Conservation (phyloP, 2,888 invertebrate species). For the Ennomos quercinarius region DNA sequence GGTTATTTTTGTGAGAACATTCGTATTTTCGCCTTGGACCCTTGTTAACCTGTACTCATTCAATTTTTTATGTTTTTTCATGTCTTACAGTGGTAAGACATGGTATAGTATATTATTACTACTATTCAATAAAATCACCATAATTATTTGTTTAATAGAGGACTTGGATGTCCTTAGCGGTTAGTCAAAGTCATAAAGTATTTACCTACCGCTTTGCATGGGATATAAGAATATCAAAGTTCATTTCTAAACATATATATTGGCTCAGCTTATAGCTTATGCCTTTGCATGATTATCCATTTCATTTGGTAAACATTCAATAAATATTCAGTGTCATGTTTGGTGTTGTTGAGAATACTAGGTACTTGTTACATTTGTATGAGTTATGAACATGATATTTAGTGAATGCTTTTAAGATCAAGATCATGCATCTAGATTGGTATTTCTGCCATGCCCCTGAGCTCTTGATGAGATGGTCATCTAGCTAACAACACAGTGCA, state of each 20-base stretch:
- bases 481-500: too few species aligned
- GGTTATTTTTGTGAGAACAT: background rate
- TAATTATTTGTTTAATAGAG: slow-evolving; percentile 4
- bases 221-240: slow-evolving; percentile 12
- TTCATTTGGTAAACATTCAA: background rate
- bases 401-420: background rate
- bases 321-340: background rate
- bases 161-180: slow-evolving; percentile 32
- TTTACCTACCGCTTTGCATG: slow-evolving; percentile 31
- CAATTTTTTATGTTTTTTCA: slow-evolving; percentile 32
- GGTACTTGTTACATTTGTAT: slow-evolving; percentile 5
- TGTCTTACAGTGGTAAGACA: slow-evolving; percentile 37
- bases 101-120: slow-evolving; percentile 10
- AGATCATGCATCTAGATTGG: too few species aligned
- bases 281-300: slow-evolving; percentile 25
- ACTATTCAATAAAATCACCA: slow-evolving; percentile 25
- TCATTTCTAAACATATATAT: slow-evolving; percentile 3
- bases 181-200: slow-evolving; percentile 25
- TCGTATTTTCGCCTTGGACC: background rate
- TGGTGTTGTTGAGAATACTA: slow-evolving; percentile 1
- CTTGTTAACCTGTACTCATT: slow-evolving; percentile 3
- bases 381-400: background rate
- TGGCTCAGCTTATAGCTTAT: slow-evolving; percentile 14
- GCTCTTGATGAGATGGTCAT: too few species aligned
- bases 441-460: too few species aligned